A percentile compares a stretch with the other conserved stretches of the same genome.
These are phyloP conservation scores for Sterna hirundo DNA, from an alignment of 2,113 vertebrate species.

Conservation along the genomic window DNA sequence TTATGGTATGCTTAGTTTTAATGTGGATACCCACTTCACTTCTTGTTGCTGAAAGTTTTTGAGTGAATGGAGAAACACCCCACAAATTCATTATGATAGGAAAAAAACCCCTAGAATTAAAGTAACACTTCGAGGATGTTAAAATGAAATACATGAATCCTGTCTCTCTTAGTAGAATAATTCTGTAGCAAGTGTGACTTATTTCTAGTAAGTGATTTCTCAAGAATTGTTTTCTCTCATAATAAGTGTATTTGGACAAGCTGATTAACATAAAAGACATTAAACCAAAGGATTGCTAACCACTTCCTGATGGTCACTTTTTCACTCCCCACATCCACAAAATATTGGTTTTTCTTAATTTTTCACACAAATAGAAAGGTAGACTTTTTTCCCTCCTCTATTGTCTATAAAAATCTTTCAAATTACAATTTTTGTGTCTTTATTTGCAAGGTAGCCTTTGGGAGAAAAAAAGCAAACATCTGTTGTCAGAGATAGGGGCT, in stretches of 20 bases:
- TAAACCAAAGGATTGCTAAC: background rate
- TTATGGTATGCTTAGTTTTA: background rate
- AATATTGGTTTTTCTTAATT: background rate
- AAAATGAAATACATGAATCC: background rate
- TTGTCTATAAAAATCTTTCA: background rate
- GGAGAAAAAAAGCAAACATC: background rate
- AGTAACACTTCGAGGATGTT: background rate
- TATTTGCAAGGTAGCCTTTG: background rate
- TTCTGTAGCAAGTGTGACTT: background rate
- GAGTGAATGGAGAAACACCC: background rate
- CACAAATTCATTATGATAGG: background rate
- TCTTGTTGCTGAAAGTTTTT: background rate
- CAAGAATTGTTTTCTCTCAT: background rate
- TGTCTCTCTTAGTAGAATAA: background rate
- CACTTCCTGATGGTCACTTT: background rate
- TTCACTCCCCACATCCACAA: background rate
- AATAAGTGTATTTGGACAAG: background rate
- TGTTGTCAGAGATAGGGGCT: background rate
- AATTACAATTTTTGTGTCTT: background rate
- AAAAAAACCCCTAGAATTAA: background rate
- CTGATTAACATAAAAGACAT: background rate
- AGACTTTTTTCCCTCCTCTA: too few relatives aligned
- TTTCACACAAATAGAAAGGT: background rate
- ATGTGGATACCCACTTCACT: background rate
- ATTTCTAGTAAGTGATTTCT: background rate